phyloP scores from a whole-genome alignment of 2,888 invertebrate genomes.

The Coremacera marginata region DNA sequence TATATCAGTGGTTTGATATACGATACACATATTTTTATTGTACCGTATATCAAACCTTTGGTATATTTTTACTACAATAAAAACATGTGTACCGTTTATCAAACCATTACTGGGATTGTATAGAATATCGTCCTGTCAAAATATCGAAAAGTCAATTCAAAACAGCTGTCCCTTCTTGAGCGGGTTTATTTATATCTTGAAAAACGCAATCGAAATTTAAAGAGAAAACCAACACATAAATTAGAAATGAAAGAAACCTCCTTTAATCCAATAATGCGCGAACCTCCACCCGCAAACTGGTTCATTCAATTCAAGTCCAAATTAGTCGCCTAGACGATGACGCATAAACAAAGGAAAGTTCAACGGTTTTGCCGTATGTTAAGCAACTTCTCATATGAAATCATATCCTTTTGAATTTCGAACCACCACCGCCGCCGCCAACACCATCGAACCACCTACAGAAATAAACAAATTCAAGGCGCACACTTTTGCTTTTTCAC shows the following conservation, averaged over 20 bases:
- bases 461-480: background rate
- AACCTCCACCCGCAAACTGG: background rate
- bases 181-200: too few relatives aligned
- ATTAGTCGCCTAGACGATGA: conserved; percentile 9
- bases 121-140: too few relatives aligned
- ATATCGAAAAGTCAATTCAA: too few relatives aligned
- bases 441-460: too few relatives aligned
- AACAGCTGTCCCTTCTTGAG: too few relatives aligned
- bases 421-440: background rate
- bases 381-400: background rate
- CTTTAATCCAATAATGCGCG: background rate
- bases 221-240: background rate
- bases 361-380: conserved; percentile 24
- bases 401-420: background rate
- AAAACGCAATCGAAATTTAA: too few relatives aligned
- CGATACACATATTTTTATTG: too few relatives aligned
- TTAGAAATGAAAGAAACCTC: background rate
- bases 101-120: too few relatives aligned
- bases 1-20: too few relatives aligned
- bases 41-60: too few relatives aligned
- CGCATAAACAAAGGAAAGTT: conserved; percentile 10
- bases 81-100: too few relatives aligned
- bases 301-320: background rate
- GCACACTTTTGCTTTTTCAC: background rate
- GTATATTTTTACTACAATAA: too few relatives aligned